Conservation (phyloP, 1,140 invertebrate species). For the Aporrectodea caliginosa region DNA sequence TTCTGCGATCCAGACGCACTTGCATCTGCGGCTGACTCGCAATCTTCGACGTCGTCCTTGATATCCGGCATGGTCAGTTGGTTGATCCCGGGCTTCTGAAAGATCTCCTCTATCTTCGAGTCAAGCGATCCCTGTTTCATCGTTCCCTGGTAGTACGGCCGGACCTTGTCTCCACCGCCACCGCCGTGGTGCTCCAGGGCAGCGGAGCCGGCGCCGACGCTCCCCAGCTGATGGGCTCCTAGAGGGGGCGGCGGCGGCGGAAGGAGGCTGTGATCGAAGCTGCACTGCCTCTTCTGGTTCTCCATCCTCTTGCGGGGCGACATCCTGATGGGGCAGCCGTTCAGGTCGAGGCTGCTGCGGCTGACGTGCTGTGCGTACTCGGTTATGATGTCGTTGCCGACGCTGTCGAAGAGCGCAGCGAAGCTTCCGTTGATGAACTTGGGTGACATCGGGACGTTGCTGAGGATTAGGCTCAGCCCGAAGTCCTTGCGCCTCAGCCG, state of each 20-base stretch:
- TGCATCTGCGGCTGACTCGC: too few relatives aligned
- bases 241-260: conserved; percentile 15
- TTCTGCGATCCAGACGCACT: too few relatives aligned
- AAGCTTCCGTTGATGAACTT: conserved; percentile 96
- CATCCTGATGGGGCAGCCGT: conserved; percentile 42
- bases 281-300: conserved; percentile 46
- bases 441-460: conserved; percentile 90
- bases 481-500: conserved; percentile 61
- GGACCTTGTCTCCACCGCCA: background rate
- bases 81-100: conserved; percentile 39
- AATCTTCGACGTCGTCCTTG: conserved; percentile 9
- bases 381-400: conserved; percentile 66
- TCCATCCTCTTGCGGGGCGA: conserved; percentile 46
- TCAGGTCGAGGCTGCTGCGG: conserved; percentile 42
- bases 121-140: conserved; percentile 50
- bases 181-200: background rate
- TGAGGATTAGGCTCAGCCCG: conserved; percentile 84
- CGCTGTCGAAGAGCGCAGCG: conserved; percentile 87
- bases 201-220: background rate
- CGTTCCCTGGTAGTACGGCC: conserved; percentile 18
- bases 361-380: conserved; percentile 63
- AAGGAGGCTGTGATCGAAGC: conserved; percentile 43
- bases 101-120: conserved; percentile 54
- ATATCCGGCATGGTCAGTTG: conserved; percentile 5
- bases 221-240: conserved; percentile 27